Evolutionary conservation across 2,113 vertebrate species (phyloP), one percentile per base, ranked within the genome.

Genomic region (Panthera leo): DNA sequence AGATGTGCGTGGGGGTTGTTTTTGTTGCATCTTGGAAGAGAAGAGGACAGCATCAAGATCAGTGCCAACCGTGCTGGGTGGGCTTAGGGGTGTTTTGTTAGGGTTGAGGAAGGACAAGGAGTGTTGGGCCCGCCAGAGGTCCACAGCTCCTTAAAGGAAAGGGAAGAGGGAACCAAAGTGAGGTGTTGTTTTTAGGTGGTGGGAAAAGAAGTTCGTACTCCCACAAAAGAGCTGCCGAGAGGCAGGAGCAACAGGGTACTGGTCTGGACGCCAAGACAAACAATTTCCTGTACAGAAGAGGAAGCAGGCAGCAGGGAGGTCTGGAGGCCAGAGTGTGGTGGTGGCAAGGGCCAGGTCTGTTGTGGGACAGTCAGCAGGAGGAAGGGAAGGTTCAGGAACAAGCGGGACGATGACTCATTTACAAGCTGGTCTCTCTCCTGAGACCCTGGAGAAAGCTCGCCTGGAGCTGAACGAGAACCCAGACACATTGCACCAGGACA

Each of bases 391-490:
- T 91, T 85, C 65, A 58, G 89, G 93, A 85, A 71, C 65, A 31
- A 92, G 91, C 93, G 96, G 96, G 97, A 98, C 98, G 97, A 99
- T 99, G 99, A 99, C 99, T 99, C 99, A 99, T 97, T 99, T 99
- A 96, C 99, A 99, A 99, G 99, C 99, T 93, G 99, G 99, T 97
- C 99, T 99, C 97, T 99, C 99, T 98, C 99, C 99, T 34, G 99
- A 99, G 99, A 99, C 99, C 92, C 99, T 99, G 98, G 99, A 99
- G 98, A 99, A 99, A 99, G 99, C 99, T 97, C 99, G 99, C 92
- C 98, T 99, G 98, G 99, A 99, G 98, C 99, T 99, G 97, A 99
- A 99, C 89, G 99, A 99, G 96, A 99, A 99, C 98, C 99, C 99
- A 1, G 99, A 99, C 98, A 99, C 99, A 14, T 97, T 99, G 94